Evolutionary conservation across 2,113 vertebrate species (phyloP).

Genomic region (Esox niger): DNA sequence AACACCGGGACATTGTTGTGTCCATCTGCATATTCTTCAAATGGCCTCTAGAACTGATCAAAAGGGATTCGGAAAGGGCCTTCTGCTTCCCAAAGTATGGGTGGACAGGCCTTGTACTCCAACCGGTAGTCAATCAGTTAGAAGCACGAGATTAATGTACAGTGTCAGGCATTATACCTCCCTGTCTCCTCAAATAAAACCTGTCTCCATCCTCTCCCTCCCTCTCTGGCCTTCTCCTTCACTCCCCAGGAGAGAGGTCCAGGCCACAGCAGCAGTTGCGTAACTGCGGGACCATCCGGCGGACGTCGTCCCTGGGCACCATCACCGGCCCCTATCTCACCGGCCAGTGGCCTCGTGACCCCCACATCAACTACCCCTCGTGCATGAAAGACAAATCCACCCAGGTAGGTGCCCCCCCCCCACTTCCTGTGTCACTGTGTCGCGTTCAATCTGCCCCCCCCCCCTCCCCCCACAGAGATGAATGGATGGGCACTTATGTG

Average conservation of each 20-base stretch:
- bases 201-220: background rate
- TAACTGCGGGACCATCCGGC: conserved; percentile 77
- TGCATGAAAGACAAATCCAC: conserved; percentile 94
- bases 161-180: too few relatives aligned
- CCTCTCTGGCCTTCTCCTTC: too few relatives aligned
- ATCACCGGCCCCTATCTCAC: conserved; percentile 92
- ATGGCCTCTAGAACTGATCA: background rate
- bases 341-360: conserved; percentile 89
- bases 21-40: background rate
- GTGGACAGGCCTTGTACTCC: too few relatives aligned
- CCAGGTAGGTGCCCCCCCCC: conserved; percentile 75
- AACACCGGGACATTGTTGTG: background rate
- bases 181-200: background rate
- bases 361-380: conserved; percentile 80
- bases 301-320: conserved; percentile 84
- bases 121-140: too few relatives aligned
- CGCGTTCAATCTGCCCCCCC: background rate
- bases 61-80: background rate
- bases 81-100: too few relatives aligned
- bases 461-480: background rate
- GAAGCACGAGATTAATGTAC: too few relatives aligned
- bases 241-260: conserved; percentile 79
- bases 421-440: background rate
- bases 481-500: conserved; percentile 70
- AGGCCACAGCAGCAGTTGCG: conserved; percentile 79